These are phyloP conservation scores for Carcinoscorpius rotundicauda DNA, from an alignment of 1,140 invertebrate genomes.

Conservation along the genomic window DNA sequence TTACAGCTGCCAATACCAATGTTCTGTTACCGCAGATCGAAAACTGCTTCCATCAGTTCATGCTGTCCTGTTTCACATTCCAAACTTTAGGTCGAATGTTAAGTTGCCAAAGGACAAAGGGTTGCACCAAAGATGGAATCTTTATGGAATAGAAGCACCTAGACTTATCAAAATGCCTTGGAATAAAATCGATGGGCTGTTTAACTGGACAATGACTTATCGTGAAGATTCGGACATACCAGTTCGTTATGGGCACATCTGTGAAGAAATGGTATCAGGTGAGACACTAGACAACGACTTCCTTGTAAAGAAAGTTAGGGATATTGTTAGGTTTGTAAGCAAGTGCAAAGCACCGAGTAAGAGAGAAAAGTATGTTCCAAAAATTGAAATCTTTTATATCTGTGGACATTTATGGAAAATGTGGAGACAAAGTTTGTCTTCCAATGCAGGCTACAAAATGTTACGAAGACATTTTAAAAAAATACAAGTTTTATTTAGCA, in stretches of 20 bases:
- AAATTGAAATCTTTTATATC: constrained; percentile 25
- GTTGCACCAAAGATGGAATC: constrained; percentile 13
- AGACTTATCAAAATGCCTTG: not conserved
- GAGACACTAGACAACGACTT: constrained; percentile 27
- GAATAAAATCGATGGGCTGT: constrained; percentile 29
- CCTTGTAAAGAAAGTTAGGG: constrained; percentile 15
- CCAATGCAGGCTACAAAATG: constrained; percentile 11
- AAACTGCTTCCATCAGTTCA: not conserved
- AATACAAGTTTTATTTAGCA: constrained; percentile 33
- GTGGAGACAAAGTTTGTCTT: constrained; percentile 25
- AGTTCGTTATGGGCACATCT: not conserved
- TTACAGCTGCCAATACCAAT: constrained; percentile 7
- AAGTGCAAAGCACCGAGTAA: constrained; percentile 23
- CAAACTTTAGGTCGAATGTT: constrained; percentile 8
- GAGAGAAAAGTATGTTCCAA: constrained; percentile 23
- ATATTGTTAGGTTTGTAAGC: constrained; percentile 31
- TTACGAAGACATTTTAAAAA: constrained; percentile 12
- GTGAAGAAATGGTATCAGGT: not conserved
- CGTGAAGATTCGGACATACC: constrained; percentile 39
- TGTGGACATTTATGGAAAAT: constrained; percentile 30
- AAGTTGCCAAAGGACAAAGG: constrained; percentile 25
- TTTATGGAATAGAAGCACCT: constrained; percentile 19
- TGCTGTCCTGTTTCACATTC: constrained; percentile 16
- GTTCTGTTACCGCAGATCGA: constrained; percentile 14
- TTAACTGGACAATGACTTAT: constrained; percentile 49